A percentile compares a stretch with the other conserved stretches of the same genome.
These are phyloP conservation scores for Capitella teleta DNA, from an alignment of 1,140 invertebrate species.

Conservation along the genomic window DNA sequence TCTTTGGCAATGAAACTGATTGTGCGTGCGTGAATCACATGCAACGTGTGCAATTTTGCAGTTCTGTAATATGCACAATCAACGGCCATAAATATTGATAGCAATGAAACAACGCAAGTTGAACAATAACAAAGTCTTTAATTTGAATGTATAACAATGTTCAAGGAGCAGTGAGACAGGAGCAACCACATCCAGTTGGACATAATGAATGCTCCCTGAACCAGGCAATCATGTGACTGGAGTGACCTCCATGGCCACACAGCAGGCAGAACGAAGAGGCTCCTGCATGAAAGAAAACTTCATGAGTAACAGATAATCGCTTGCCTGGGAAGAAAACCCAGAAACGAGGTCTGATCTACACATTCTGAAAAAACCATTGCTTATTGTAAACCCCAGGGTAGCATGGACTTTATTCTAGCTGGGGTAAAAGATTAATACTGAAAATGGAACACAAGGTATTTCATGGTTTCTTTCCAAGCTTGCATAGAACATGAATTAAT, in stretches of 20 bases:
- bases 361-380: background rate
- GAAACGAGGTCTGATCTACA: background rate
- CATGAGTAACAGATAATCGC: background rate
- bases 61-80: too few species aligned
- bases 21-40: too few species aligned
- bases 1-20: too few species aligned
- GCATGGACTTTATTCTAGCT: background rate
- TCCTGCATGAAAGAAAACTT: background rate
- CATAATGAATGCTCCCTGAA: constrained; percentile 57
- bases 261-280: constrained; percentile 51
- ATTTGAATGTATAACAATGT: too few species aligned
- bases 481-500: background rate
- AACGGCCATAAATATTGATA: too few species aligned
- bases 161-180: constrained; percentile 53
- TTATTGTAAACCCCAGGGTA: background rate
- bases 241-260: constrained; percentile 86
- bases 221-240: constrained; percentile 67
- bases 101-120: too few species aligned
- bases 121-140: too few species aligned
- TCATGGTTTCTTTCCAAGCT: background rate
- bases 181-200: constrained; percentile 78
- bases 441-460: too few species aligned
- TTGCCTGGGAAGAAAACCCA: background rate
- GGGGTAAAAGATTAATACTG: too few species aligned
- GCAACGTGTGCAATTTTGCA: too few species aligned